These are phyloP conservation scores for Actinia equina DNA, from an alignment of 64 coral and sea anemone species.

Conservation along the genomic window DNA sequence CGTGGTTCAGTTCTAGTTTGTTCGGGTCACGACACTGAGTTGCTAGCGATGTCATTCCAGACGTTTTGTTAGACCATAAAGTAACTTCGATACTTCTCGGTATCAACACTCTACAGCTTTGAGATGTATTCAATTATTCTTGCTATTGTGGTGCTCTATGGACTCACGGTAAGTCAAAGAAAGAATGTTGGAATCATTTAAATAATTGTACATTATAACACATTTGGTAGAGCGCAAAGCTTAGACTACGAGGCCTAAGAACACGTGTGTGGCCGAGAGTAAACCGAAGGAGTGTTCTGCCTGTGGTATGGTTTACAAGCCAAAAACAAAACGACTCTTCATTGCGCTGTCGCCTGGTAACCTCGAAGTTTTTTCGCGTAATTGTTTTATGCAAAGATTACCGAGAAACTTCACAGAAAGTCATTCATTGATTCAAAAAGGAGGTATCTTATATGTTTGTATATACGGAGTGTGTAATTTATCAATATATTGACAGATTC, in stretches of 20 bases:
- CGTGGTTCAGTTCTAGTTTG: not conserved
- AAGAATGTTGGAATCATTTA: not conserved
- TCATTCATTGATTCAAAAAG: not conserved
- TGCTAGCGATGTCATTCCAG: not conserved
- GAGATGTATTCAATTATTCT: not conserved
- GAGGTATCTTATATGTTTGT: not conserved
- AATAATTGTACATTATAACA: not conserved
- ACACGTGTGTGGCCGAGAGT: not conserved
- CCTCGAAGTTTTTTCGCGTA: too few relatives aligned
- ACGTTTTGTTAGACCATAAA: not conserved
- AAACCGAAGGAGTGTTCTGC: not conserved
- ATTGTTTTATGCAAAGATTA: not conserved
- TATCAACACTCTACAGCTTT: not conserved
- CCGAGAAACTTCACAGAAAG: not conserved
- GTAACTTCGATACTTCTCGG: not conserved
- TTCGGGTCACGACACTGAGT: not conserved
- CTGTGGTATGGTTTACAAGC: not conserved
- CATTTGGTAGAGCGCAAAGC: not conserved
- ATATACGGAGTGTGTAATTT: not conserved
- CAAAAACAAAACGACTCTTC: too few relatives aligned
- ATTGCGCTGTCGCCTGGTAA: too few relatives aligned
- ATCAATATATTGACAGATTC: not conserved
- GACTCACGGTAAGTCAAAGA: not conserved
- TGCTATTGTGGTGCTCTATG: not conserved
- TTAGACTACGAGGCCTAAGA: not conserved